Evolutionary conservation across 2,888 invertebrate genomes (phyloP).

Genomic region (Cephus nigrinus): DNA sequence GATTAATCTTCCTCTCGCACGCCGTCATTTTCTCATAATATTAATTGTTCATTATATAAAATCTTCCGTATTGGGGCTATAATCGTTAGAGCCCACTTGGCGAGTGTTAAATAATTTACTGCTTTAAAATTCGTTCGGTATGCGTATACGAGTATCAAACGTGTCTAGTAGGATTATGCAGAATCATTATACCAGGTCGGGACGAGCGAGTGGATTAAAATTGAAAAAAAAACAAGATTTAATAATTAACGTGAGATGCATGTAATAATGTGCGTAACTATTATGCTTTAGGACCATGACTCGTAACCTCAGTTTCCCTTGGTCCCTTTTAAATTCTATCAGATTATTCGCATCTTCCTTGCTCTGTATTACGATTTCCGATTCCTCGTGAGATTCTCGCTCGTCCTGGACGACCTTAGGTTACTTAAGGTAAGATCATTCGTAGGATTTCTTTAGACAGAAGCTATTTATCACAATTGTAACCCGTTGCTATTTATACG

Average conservation of each 20-base stretch:
- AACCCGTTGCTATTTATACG: background rate
- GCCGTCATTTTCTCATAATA: background rate
- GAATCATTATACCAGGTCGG: background rate
- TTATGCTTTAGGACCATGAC: background rate
- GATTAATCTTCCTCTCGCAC: background rate
- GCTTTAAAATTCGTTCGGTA: background rate
- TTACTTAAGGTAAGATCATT: background rate
- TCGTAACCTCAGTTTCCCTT: background rate
- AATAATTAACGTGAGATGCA: background rate
- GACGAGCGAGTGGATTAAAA: background rate
- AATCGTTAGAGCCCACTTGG: background rate
- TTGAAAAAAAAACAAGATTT: background rate
- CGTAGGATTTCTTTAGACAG: background rate
- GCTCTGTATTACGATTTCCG: background rate
- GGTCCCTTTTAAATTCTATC: background rate
- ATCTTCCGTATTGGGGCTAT: background rate
- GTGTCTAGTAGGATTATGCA: background rate
- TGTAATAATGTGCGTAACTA: background rate
- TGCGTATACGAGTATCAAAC: background rate
- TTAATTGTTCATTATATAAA: background rate
- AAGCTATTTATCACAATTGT: background rate
- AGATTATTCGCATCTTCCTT: background rate
- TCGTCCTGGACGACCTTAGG: background rate
- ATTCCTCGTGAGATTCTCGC: background rate
- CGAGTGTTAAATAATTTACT: background rate